Base-by-base conservation (phyloP, 2,113 vertebrate genomes). In the Actenoides hombroni region DNA sequence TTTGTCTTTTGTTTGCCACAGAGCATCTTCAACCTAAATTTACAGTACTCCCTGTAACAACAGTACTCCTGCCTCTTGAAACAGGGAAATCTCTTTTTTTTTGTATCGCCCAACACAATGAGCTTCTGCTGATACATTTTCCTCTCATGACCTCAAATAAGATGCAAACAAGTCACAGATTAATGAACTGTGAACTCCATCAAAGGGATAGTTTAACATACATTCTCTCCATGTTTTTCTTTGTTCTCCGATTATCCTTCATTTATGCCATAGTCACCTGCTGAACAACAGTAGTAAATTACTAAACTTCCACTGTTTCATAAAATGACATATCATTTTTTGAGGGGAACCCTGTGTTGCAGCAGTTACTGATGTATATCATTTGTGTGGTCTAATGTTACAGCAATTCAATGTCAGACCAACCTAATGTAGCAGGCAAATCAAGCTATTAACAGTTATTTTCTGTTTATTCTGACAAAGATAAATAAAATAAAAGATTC, bases 101-200 rank as follows among this genome's bases (percentile, higher is more conserved):
- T 83, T 90, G 19, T 70, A 60, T 69, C 12, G n/a, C 31, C 2
- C 16, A 57, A 59, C 26, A 82, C 18, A 78, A 14, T 25, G 26
- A 78, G 23, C 23, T 86, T 59, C 73, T 84, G 31, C 77, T 71
- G 21, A 44, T 40, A 53, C 53, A 6, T 49, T 94, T 94, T 92
- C 37, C 13, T 88, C 49, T 83, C 40, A 26, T 90, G 71, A 86
- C 59, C 71, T 69, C 54, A 70, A 49, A 73, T 61, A 86, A 95
- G 79, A 92, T 46, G 33, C n/a, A 90, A 77, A 60, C 14, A 83
- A 95, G 88, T 86, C 83, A 92, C 69, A 92, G 74, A 84, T 69
- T 92, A 95, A 91, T 90, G 91, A 90, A 79, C 78, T 89, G 42
- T 71, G 74, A 78, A 73, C 57, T 91, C 83, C 53, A 57, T 82